These are phyloP conservation scores for Ptilorrhoa leucosticta DNA, from an alignment of 2,113 vertebrate species.

Conservation along the genomic window DNA sequence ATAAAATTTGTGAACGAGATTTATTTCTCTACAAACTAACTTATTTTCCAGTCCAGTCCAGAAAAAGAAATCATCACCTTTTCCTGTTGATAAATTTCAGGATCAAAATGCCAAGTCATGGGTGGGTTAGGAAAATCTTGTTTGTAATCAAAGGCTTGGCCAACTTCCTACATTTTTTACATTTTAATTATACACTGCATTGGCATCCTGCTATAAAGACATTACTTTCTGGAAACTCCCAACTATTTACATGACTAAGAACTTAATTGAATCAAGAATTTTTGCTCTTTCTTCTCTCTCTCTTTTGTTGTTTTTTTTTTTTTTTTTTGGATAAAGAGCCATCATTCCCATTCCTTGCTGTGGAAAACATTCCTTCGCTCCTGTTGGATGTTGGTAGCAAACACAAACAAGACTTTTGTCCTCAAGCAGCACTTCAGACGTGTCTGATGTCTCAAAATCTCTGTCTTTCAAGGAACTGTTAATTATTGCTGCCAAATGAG, in stretches of 20 bases:
- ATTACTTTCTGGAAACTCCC: conserved; percentile 49
- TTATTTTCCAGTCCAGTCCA: not conserved
- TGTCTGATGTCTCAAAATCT: not conserved
- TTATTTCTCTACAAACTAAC: not conserved
- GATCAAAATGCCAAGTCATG: conserved; percentile 54
- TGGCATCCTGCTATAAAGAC: conserved; percentile 56
- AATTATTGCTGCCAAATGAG: not conserved
- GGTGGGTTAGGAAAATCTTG: conserved; percentile 51
- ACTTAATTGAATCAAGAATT: conserved; percentile 67
- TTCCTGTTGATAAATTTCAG: conserved; percentile 57
- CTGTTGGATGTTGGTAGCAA: not conserved
- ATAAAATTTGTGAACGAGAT: conserved; percentile 17
- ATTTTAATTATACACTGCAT: conserved; percentile 58
- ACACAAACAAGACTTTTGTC: not conserved
- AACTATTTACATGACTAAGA: conserved; percentile 65
- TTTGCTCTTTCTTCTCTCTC: not conserved
- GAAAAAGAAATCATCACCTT: conserved; percentile 53
- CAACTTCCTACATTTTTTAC: conserved; percentile 41
- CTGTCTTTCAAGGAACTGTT: conserved; percentile 10
- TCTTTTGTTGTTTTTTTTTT: not conserved
- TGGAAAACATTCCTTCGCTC: not conserved
- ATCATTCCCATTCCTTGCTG: not conserved
- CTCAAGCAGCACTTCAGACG: not conserved
- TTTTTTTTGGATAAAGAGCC: not conserved
- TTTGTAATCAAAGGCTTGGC: conserved; percentile 64